These are phyloP conservation scores for Odontophorus gujanensis DNA, from an alignment of 2,113 vertebrate species.

Conservation along the genomic window DNA sequence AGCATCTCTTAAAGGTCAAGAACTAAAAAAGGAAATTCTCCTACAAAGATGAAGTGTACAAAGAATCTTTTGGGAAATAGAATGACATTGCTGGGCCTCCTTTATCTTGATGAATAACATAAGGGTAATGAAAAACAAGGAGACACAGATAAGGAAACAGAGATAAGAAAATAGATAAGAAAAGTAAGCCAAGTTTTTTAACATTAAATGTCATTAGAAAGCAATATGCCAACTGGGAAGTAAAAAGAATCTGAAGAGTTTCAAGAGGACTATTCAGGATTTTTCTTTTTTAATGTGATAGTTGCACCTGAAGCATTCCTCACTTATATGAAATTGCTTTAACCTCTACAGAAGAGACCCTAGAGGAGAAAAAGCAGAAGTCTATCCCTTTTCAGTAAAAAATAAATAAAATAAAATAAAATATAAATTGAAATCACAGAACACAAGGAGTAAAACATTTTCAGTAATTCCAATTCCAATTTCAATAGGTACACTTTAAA, in stretches of 20 bases:
- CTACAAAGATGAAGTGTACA: conserved; percentile 10
- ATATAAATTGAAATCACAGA: background rate
- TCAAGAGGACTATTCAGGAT: background rate
- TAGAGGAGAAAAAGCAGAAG: background rate
- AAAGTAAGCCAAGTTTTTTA: background rate
- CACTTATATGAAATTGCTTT: background rate
- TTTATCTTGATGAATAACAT: conserved; percentile 62
- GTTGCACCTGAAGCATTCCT: background rate
- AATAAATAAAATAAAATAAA: background rate
- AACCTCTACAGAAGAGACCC: background rate
- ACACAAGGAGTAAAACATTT: background rate
- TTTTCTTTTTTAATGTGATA: background rate
- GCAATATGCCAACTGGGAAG: background rate
- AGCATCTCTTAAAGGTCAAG: conserved; percentile 54
- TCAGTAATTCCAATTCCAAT: background rate
- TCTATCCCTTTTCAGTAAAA: background rate
- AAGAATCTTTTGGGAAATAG: conserved; percentile 40
- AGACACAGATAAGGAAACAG: conserved; percentile 35
- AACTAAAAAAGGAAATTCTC: conserved; percentile 70
- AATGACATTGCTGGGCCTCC: background rate
- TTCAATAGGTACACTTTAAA: background rate
- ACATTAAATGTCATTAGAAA: conserved; percentile 26
- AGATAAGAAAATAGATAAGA: conserved; percentile 52
- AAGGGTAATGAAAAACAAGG: conserved; percentile 52
- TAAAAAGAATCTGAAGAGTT: background rate